These are phyloP conservation scores for Chloroceryle inda DNA, from an alignment of 2,797 vertebrate genomes.

Conservation along the genomic window DNA sequence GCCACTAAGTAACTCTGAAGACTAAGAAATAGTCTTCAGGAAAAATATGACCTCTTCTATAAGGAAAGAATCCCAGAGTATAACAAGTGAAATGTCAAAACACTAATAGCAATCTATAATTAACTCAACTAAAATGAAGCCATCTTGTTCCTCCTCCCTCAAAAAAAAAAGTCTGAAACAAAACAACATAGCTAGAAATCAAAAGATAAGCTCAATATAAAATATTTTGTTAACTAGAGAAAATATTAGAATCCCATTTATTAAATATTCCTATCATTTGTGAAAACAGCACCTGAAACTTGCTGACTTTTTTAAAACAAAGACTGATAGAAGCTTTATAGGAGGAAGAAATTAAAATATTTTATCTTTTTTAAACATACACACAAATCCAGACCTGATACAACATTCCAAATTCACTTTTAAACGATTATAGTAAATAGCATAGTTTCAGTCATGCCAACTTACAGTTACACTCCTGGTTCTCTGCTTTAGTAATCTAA, in stretches of 20 bases:
- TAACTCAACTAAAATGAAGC: background rate
- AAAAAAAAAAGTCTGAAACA: background rate
- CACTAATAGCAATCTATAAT: background rate
- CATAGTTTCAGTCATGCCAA: background rate
- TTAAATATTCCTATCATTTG: background rate
- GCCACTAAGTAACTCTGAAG: too few species aligned
- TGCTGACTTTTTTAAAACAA: background rate
- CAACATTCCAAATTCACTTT: background rate
- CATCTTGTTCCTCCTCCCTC: background rate
- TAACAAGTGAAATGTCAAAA: background rate
- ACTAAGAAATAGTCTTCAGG: background rate
- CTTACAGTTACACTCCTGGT: background rate
- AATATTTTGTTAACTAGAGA: background rate
- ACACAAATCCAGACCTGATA: background rate
- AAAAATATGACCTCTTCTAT: background rate
- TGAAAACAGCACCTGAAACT: background rate
- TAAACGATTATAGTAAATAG: background rate
- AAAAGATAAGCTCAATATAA: background rate
- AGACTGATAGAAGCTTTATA: background rate
- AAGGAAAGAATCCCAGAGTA: background rate
- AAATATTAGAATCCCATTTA: background rate
- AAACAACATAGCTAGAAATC: background rate
- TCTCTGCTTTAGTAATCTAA: background rate
- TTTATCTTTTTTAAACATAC: background rate
- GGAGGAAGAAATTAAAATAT: background rate